Evolutionary conservation across 2,888 invertebrate species (phyloP), one percentile per base, ranked within the genome.

Genomic region (Lathronympha strigana): DNA sequence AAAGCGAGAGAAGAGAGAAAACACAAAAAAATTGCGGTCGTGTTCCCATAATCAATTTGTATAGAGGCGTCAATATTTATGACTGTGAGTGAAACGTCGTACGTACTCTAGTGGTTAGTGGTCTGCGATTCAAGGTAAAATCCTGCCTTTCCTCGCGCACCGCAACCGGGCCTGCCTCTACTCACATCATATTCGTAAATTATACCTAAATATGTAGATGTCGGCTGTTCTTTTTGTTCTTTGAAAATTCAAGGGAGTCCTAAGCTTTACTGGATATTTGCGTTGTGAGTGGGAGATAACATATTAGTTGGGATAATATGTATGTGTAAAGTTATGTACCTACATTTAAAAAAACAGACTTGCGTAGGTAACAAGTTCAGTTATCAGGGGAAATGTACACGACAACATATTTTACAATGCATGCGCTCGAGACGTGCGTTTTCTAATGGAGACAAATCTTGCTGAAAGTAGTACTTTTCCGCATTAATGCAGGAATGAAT

Each of bases 141-240:
- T 38, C 21, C 28, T 45, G 28, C 36, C 64, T 64, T 61, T 61
- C 25, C 47, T 17, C 66, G 53, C 64, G 28, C 64, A 28, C 21
- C 53, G 33, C 40, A 31, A 21, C 57, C 51, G 9, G n/a, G 21
- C 45, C 53, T 54, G 21, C 45, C 53, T 54, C 36, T 15, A 17
- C 38, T 15, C n/a, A 47, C 28, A 66, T 54, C 47, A 61, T 64
- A 61, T 66, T 54, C 53, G 54, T 54, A 54, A 60, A 54, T 66
- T 54, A 61, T 60, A n/a, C n/a, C n/a, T n/a, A 49, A 61, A 66
- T 66, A 61, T 54, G 58, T 45, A 53, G 51, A 64, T 51, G 64
- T 36, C 50, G 40, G 63, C 57, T 58, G 51, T 53, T 58, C 58
- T 60, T 53, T 64, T 64, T 60, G 58, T 64, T 60, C 45, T 57